Percentiles rank a stretch among this genome's conserved stretches.
phyloP scores from a whole-genome alignment of 2,113 vertebrate species.

The Otolemur garnettii region DNA sequence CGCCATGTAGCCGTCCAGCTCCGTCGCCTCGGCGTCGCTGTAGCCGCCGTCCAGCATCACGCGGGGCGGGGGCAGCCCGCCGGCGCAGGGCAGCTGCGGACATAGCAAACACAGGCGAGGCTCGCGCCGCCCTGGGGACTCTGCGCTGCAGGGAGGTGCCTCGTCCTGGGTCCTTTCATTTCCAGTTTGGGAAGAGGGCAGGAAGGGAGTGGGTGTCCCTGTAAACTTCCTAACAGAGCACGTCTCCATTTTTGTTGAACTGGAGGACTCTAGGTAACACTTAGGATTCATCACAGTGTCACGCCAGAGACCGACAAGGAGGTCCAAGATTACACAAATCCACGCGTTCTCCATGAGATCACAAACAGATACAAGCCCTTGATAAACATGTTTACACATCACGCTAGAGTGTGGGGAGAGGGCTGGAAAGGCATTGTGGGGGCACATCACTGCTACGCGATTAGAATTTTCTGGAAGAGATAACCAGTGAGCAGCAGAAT shows the following conservation, averaged over 20 bases:
- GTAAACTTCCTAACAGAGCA: neutral
- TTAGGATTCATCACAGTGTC: neutral
- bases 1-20: constrained; percentile 90
- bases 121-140: no score
- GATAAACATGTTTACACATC: neutral
- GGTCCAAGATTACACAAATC: neutral
- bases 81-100: constrained; percentile 93
- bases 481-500: neutral
- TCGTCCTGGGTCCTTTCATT: neutral
- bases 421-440: neutral
- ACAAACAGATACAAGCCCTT: neutral
- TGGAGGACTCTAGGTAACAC: neutral
- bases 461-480: neutral
- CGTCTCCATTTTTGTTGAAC: neutral
- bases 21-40: constrained; percentile 92
- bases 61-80: constrained; percentile 92
- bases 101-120: neutral
- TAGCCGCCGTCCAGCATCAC: constrained; percentile 93
- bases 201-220: neutral
- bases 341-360: neutral
- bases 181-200: neutral
- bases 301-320: neutral
- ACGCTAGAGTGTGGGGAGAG: neutral
- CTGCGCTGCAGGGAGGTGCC: neutral
- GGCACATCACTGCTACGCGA: neutral